Percentiles rank a stretch among this genome's conserved stretches.
phyloP scores from a whole-genome alignment of 2,797 vertebrate species.

The Euthynnus affinis region DNA sequence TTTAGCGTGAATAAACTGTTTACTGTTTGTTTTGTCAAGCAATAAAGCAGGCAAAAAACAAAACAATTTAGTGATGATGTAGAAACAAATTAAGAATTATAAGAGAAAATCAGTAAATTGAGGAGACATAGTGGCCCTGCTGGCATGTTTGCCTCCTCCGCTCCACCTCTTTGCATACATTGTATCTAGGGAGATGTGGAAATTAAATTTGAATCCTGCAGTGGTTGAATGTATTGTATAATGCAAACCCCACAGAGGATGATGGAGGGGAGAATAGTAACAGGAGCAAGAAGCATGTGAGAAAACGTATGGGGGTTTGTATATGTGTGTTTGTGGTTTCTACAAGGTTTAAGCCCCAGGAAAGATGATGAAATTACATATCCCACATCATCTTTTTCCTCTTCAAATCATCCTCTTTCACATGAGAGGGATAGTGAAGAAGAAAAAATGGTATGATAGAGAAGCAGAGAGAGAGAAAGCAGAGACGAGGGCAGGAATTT shows the following conservation, averaged over 20 bases:
- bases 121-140: constrained; percentile 25
- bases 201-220: constrained; percentile 60
- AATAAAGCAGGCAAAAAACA: background rate
- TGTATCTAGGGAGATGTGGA: constrained; percentile 44
- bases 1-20: background rate
- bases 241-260: constrained; percentile 32
- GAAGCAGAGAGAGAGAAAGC: background rate
- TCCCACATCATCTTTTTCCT: constrained; percentile 10
- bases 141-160: constrained; percentile 21
- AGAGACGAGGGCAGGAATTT: background rate
- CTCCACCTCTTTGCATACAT: constrained; percentile 26
- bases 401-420: constrained; percentile 8
- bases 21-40: background rate
- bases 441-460: constrained; percentile 8
- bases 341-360: constrained; percentile 10
- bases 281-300: background rate
- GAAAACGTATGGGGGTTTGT: background rate
- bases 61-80: background rate
- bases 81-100: constrained; percentile 22
- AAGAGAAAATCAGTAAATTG: constrained; percentile 34
- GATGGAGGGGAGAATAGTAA: constrained; percentile 5
- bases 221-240: constrained; percentile 26
- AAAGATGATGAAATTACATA: constrained; percentile 19
- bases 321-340: background rate
- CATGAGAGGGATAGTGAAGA: background rate